Conservation (phyloP, 2,888 invertebrate genomes). For the Ochropleura leucogaster region DNA sequence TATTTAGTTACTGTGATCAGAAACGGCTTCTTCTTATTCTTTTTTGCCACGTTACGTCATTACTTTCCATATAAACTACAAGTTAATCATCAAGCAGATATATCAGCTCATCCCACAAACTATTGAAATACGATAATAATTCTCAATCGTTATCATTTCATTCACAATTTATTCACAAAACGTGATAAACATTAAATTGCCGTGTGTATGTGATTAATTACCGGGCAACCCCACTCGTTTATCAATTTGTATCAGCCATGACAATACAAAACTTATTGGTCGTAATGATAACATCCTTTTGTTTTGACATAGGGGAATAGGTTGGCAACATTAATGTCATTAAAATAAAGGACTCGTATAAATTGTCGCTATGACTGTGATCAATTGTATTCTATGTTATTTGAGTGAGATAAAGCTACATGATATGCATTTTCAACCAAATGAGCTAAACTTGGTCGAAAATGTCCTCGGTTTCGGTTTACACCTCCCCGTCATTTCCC, state of each 20-base stretch:
- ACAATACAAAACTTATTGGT: slow-evolving; percentile 61
- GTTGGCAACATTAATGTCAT: slow-evolving; percentile 31
- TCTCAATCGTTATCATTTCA: slow-evolving; percentile 58
- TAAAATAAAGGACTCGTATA: slow-evolving; percentile 12
- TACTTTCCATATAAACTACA: not conserved
- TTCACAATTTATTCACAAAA: slow-evolving; percentile 60
- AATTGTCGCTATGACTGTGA: not conserved
- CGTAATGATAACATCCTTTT: slow-evolving; percentile 57
- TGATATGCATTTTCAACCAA: slow-evolving; percentile 24
- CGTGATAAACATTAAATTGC: slow-evolving; percentile 62
- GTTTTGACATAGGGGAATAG: slow-evolving; percentile 52
- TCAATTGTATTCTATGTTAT: slow-evolving; percentile 7
- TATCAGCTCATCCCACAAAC: slow-evolving; percentile 37
- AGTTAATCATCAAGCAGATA: slow-evolving; percentile 25
- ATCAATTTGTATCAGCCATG: slow-evolving; percentile 64
- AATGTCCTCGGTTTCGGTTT: slow-evolving; percentile 33
- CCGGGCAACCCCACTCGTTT: slow-evolving; percentile 51
- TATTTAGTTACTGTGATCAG: not conserved
- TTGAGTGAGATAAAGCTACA: slow-evolving; percentile 1
- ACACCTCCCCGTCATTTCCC: slow-evolving; percentile 52
- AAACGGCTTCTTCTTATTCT: not conserved
- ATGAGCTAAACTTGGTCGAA: slow-evolving; percentile 25
- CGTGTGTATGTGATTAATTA: slow-evolving; percentile 62
- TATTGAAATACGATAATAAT: slow-evolving; percentile 50
- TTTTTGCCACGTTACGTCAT: no score